A percentile compares a stretch with the other conserved stretches of the same genome.
phyloP scores from a whole-genome alignment of 2,113 vertebrate species.

The Barnardius zonarius region DNA sequence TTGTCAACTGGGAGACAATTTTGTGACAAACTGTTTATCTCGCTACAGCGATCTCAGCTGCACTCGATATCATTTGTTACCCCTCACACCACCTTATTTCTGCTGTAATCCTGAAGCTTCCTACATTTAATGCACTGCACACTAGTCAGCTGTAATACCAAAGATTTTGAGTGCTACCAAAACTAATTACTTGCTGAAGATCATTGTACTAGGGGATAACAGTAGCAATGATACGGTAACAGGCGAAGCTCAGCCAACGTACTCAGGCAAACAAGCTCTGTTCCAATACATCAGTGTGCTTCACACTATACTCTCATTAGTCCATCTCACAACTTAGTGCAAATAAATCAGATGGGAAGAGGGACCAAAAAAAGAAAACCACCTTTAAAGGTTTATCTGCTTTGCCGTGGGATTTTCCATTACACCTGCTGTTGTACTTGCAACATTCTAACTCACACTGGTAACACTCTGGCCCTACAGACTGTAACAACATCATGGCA shows the following conservation, averaged over 20 bases:
- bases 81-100: slow-evolving; percentile 43
- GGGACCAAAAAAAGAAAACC: neutral
- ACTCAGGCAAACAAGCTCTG: neutral
- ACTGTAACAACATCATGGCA: neutral
- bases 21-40: slow-evolving; percentile 69
- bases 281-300: neutral
- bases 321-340: neutral
- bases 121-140: neutral
- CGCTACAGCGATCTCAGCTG: slow-evolving; percentile 60
- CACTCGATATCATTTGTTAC: slow-evolving; percentile 28
- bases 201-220: neutral
- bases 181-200: neutral
- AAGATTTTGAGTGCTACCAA: neutral
- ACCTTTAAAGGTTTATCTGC: neutral
- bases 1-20: slow-evolving; percentile 74
- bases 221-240: neutral
- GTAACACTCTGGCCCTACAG: neutral
- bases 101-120: neutral
- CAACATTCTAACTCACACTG: neutral
- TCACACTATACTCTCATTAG: neutral
- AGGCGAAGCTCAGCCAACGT: neutral
- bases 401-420: neutral
- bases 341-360: neutral
- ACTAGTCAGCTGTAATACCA: neutral
- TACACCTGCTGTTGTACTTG: neutral